Evolutionary conservation across 1,140 invertebrate species (phyloP), one percentile per base, ranked within the genome.

Genomic region (Heliothis subflexa): DNA sequence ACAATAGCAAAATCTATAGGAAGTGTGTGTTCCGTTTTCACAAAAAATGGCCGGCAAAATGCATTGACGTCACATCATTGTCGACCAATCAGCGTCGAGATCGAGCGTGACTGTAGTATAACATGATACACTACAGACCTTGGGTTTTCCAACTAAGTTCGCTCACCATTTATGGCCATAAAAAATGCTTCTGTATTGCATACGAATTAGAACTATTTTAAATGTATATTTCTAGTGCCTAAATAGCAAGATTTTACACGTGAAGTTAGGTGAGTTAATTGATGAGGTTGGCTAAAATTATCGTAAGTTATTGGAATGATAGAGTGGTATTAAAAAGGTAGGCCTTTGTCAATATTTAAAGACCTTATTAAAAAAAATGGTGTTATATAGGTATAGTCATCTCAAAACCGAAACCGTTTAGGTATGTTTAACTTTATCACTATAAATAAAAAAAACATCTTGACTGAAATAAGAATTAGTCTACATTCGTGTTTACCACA

Each of bases 111-210:
- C 66, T 14, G 14, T 70, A 28, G 9, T 16, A 62, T 78, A 86
- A 70, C 78, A 83, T 83, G 79, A 80, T 93, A 87, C 85, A 89
- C 70, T 80, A 83, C 75, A 86, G 90, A 89, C 92, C 92, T 93
- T 94, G 92, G 89, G 89, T 83, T 91, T 92, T 92, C 49, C 66
- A 50, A 47, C 7, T 49, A 66, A 64, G 73, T 64, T 75, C 57
- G 47, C 73, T 62, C 73, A 75, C 73, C 28, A 25, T 75, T 52
- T 75, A 12, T 54, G 7, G 16, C 50, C 25, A 13, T 62, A 52
- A 64, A 75, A 75, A 75, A 75, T 70, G 47, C 62, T 66, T 59
- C 49, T 47, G 57, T 61, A 52, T 13, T 75, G 59, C 73, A 75
- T 75, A 64, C 73, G 49, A 75, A 75, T 75, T 75, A 47, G 40